A percentile compares a stretch with the other conserved stretches of the same genome.
These are phyloP conservation scores for Argyrosomus regius DNA, from an alignment of 2,797 vertebrate genomes.

Conservation along the genomic window DNA sequence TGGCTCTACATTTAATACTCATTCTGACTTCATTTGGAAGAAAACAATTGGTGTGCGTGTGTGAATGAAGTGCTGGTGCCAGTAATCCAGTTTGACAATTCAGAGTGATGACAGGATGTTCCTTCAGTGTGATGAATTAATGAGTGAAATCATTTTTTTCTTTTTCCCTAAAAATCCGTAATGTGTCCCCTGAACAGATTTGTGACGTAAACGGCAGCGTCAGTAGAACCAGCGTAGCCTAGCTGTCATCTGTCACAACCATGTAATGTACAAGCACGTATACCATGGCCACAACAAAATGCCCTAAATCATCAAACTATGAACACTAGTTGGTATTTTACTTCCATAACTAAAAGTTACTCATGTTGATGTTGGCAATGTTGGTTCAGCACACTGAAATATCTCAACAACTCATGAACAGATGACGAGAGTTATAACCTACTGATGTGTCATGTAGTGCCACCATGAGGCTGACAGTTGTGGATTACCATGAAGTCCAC, in stretches of 20 bases:
- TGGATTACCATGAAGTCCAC: too few relatives aligned
- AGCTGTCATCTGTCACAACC: neutral
- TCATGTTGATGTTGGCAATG: neutral
- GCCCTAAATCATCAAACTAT: neutral
- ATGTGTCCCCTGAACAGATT: neutral
- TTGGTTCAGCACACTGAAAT: neutral
- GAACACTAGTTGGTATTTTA: too few relatives aligned
- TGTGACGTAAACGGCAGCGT: neutral
- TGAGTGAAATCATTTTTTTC: neutral
- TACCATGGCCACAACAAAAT: neutral
- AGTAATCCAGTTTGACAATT: constrained; percentile 18
- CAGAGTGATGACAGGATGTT: neutral
- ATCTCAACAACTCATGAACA: neutral
- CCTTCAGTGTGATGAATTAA: constrained; percentile 10
- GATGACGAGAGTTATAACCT: neutral
- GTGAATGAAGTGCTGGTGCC: constrained; percentile 30
- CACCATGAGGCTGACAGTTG: too few relatives aligned
- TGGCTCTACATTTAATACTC: constrained; percentile 12
- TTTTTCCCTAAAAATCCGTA: neutral
- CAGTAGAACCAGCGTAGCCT: neutral
- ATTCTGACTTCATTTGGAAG: constrained; percentile 6
- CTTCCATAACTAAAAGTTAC: too few relatives aligned
- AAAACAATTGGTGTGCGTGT: neutral
- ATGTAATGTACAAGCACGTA: neutral
- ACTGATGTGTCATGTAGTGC: too few relatives aligned